phyloP scores from a whole-genome alignment of 2,797 vertebrate genomes.

The Rhynchotus rufescens region DNA sequence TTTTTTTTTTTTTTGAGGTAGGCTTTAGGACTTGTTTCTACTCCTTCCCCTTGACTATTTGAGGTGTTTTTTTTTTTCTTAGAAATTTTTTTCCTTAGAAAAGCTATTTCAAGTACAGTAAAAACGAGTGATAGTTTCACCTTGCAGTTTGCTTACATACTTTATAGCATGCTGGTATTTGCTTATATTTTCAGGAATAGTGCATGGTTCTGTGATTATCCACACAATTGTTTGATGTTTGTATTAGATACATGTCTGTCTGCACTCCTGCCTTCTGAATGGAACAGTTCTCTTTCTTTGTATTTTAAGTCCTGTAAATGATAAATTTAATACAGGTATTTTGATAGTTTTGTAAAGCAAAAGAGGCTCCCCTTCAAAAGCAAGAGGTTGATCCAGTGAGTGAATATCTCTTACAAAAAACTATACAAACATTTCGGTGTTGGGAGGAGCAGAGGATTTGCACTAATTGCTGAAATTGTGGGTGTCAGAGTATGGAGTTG shows the following conservation, averaged over 20 bases:
- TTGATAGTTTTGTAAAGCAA: background rate
- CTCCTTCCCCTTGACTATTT: background rate
- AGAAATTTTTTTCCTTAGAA: no score
- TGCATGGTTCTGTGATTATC: background rate
- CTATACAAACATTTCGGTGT: background rate
- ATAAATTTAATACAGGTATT: background rate
- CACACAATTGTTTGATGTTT: background rate
- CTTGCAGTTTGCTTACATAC: background rate
- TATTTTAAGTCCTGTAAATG: background rate
- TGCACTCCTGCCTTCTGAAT: background rate
- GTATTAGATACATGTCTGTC: background rate
- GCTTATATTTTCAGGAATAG: background rate
- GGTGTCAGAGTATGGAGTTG: background rate
- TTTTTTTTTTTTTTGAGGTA: background rate
- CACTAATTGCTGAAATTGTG: background rate
- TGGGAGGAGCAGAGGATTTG: background rate
- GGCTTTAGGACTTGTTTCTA: background rate
- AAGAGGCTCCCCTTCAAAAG: background rate
- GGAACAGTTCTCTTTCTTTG: background rate
- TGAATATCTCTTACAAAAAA: background rate
- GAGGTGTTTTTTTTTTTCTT: no score
- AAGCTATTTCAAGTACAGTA: background rate
- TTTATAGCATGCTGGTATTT: background rate
- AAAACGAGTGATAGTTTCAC: background rate
- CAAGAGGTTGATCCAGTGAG: background rate